Percentiles rank a stretch among this genome's conserved stretches.
Evolutionary conservation across 2,113 vertebrate genomes (phyloP).

Genomic region (Chauna torquata): DNA sequence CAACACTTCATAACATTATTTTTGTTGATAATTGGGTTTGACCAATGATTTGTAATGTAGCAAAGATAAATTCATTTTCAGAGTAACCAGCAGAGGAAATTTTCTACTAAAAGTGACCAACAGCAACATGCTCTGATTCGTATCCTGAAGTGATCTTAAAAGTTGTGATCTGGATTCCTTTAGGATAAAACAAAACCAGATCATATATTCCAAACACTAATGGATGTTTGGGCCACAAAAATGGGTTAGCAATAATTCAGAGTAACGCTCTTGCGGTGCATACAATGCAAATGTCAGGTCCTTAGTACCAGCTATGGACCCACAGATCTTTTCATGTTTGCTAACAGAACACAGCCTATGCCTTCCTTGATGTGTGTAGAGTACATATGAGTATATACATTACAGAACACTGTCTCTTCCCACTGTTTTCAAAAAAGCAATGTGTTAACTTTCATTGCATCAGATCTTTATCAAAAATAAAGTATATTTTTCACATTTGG

Average conservation of each 20-base stretch:
- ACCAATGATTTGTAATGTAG: neutral
- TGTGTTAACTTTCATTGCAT: neutral
- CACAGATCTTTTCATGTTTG: neutral
- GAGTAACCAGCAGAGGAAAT: accelerated
- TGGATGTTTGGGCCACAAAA: neutral
- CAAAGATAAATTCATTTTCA: neutral
- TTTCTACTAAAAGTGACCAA: neutral
- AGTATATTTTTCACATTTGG: neutral
- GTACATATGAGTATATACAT: neutral
- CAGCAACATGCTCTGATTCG: neutral
- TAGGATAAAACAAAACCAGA: neutral
- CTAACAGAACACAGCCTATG: neutral
- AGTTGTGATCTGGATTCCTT: neutral
- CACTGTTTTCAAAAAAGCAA: neutral
- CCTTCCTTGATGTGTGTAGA: neutral
- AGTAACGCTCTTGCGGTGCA: neutral
- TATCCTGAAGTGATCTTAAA: neutral
- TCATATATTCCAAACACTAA: neutral
- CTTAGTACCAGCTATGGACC: neutral
- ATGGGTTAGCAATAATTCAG: neutral
- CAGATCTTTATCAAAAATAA: neutral
- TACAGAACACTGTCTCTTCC: neutral
- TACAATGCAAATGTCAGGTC: accelerated
- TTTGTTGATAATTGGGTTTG: neutral
- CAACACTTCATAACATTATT: neutral